Evolutionary conservation across 2,888 invertebrate species (phyloP), one percentile per base, ranked within the genome.

Genomic region (Tuta absoluta): DNA sequence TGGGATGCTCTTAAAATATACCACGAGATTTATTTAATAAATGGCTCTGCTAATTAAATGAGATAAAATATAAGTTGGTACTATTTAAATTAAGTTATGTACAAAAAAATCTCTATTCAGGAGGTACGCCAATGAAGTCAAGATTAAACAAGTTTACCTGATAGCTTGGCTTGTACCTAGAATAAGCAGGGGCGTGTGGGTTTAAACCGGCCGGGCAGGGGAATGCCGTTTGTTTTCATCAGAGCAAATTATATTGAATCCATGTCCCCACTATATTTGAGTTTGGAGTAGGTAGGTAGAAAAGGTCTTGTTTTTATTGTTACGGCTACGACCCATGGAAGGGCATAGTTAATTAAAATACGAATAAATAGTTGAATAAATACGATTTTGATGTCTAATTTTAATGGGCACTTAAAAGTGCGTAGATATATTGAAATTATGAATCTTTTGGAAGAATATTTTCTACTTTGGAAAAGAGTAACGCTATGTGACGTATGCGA

Each of bases 111-210:
- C 28, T 10, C 33, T 10, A 33, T 33, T 33, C 33, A 33, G 51
- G 8, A 33, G 33, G 33, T 33, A 56, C 33, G n/a, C 28, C 33
- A 56, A 56, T 33, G 14, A 33, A 33, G 33, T 17, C 28, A 33
- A 28, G 17, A 56, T 33, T 56, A 56, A 56, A 33, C 51, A 24
- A 23, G 24, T 53, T 12, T 53, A 49, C 2, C 8, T 5, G 56
- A 63, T 66, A 65, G 23, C 49, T n/a, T 71, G 69, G 67, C n/a
- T 33, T 10, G 56, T 33, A 8, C 33, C 33, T 33, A 4, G 56
- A 28, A 68, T 65, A 60, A 28, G 19, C 71, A 23, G 66, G 64
- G 65, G 63, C n/a, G 45, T 67, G 70, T 72, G 73, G 74, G 73
- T 75, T 75, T 77, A 75, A 56, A 56, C 28, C 56, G 33, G 33